A percentile compares a stretch with the other conserved stretches of the same genome.
phyloP scores from a whole-genome alignment of 2,888 invertebrate genomes.

The Melikaiella ostensackeni region DNA sequence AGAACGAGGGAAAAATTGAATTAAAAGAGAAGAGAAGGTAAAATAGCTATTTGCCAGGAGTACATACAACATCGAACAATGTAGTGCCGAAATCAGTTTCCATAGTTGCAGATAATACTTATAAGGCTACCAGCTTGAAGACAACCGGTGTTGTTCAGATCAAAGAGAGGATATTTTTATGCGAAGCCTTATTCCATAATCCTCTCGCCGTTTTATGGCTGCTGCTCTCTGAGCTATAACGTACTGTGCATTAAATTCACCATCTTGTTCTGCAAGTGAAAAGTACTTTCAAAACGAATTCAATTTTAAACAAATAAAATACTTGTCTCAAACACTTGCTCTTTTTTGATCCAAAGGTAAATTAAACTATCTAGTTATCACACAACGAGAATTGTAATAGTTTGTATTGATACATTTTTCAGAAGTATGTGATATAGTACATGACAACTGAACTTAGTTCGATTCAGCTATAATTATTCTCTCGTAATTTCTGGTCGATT shows the following conservation, averaged over 20 bases:
- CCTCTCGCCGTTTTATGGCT: constrained; percentile 73
- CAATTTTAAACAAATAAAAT: constrained; percentile 21
- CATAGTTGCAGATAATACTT: background rate
- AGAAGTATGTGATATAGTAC: no score
- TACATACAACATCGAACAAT: background rate
- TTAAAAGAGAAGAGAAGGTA: background rate
- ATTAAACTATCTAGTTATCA: constrained; percentile 1
- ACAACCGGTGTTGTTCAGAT: constrained; percentile 57
- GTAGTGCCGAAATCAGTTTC: background rate
- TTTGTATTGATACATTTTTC: no score
- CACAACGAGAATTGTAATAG: no score
- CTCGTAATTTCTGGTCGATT: no score
- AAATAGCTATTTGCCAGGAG: background rate
- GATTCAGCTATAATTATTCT: no score
- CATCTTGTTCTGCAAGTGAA: constrained; percentile 41
- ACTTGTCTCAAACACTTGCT: background rate
- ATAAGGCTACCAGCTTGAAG: background rate
- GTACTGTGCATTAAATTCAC: constrained; percentile 59
- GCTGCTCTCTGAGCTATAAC: constrained; percentile 67
- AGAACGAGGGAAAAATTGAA: background rate
- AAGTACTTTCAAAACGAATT: constrained; percentile 30
- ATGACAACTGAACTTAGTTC: no score
- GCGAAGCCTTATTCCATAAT: constrained; percentile 74
- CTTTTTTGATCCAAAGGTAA: constrained; percentile 19
- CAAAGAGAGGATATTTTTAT: constrained; percentile 74